These are phyloP conservation scores for Meiosimyza platycephala DNA, from an alignment of 2,888 invertebrate species.

Conservation along the genomic window DNA sequence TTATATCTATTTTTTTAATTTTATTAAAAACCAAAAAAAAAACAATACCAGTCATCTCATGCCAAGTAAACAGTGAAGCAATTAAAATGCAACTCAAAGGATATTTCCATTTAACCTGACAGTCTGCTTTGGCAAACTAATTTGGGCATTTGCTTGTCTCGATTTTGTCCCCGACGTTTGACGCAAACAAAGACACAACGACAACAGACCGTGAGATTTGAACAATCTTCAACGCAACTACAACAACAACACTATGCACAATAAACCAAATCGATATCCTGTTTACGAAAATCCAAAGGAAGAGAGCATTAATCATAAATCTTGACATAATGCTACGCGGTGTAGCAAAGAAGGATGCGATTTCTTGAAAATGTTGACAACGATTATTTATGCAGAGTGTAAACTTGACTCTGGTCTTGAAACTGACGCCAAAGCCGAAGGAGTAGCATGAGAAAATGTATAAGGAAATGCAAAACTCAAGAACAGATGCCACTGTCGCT, in stretches of 20 bases:
- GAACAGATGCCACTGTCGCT: conserved; percentile 48
- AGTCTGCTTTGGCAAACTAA: conserved; percentile 31
- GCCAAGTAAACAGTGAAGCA: conserved; percentile 47
- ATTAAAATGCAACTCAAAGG: conserved; percentile 61
- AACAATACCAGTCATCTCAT: too few relatives aligned
- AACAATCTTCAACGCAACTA: not conserved
- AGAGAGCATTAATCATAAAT: conserved; percentile 55
- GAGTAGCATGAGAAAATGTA: not conserved
- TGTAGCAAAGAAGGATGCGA: not conserved
- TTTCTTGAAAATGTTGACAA: conserved; percentile 16
- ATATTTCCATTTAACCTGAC: conserved; percentile 54
- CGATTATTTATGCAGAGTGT: conserved; percentile 60
- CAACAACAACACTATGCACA: conserved; percentile 36
- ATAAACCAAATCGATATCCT: conserved; percentile 40
- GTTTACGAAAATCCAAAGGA: conserved; percentile 36
- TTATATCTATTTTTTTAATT: too few relatives aligned
- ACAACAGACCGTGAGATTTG: not conserved
- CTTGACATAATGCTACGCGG: conserved; percentile 36
- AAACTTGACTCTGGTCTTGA: conserved; percentile 48
- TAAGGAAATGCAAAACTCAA: conserved; percentile 24
- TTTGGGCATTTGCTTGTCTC: conserved; percentile 45
- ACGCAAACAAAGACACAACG: conserved; percentile 43
- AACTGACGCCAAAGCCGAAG: not conserved
- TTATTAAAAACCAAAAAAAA: too few relatives aligned
- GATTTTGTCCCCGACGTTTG: conserved; percentile 61